These are phyloP conservation scores for Ceraclea dissimilis DNA, from an alignment of 2,888 invertebrate species.

Conservation along the genomic window DNA sequence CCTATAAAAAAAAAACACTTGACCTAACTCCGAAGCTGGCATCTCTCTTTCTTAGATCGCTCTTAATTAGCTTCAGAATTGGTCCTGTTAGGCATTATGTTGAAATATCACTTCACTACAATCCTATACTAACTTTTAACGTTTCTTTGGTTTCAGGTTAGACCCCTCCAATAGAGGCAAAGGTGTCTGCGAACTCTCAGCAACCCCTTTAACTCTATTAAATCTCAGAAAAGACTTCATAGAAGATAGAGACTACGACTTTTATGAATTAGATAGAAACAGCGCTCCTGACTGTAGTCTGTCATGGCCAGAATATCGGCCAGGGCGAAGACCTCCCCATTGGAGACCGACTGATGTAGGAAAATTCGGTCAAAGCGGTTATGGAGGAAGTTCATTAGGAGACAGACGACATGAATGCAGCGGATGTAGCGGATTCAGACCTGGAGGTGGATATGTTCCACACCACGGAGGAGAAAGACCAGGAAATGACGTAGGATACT, in stretches of 20 bases:
- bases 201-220: constrained; percentile 61
- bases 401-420: constrained; percentile 18
- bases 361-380: constrained; percentile 11
- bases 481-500: constrained; percentile 13
- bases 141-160: constrained; percentile 41
- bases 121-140: too few species aligned
- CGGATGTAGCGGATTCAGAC: constrained; percentile 24
- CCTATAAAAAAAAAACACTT: too few species aligned
- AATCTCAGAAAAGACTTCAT: constrained; percentile 54
- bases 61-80: too few species aligned
- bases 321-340: constrained; percentile 3
- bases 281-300: constrained; percentile 54
- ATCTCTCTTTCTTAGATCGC: too few species aligned
- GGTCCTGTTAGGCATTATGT: too few species aligned
- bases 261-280: constrained; percentile 69
- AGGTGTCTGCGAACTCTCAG: constrained; percentile 71
- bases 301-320: constrained; percentile 18
- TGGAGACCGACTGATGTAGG: constrained; percentile 9
- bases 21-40: too few species aligned
- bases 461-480: constrained; percentile 20
- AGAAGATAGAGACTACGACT: constrained; percentile 67
- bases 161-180: constrained; percentile 63
- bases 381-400: constrained; percentile 18
- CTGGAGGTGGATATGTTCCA: constrained; percentile 25
- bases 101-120: too few species aligned